Conservation (phyloP, 2,797 vertebrate species). For the Rousettus madagascariensis region DNA sequence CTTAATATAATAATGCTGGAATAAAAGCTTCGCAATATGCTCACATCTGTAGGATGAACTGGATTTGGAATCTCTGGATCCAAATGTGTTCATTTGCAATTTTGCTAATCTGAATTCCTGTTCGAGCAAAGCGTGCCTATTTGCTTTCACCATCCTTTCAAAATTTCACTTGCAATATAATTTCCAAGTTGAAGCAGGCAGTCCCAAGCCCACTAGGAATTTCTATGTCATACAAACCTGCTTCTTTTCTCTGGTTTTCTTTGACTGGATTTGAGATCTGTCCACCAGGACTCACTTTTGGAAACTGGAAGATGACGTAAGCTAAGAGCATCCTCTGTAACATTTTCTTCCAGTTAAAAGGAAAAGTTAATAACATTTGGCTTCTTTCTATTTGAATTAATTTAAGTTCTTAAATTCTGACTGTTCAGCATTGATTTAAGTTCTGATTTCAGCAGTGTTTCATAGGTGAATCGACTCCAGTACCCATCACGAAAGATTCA, state of each 20-base stretch:
- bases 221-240: not conserved
- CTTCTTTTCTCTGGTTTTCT: not conserved
- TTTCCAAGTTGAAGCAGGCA: not conserved
- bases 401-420: conserved; percentile 42
- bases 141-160: not conserved
- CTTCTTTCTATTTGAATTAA: not conserved
- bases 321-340: not conserved
- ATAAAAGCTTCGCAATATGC: not conserved
- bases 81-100: not conserved
- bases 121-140: not conserved
- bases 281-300: not conserved
- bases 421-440: conserved; percentile 38
- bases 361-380: not conserved
- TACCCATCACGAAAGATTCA: conserved; percentile 23
- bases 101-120: not conserved
- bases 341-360: not conserved
- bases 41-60: not conserved
- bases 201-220: not conserved
- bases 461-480: conserved; percentile 16
- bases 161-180: conserved; percentile 32
- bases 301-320: not conserved
- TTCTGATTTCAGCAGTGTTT: not conserved
- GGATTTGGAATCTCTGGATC: not conserved
- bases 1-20: not conserved
- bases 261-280: conserved; percentile 7